Evolutionary conservation across 2,113 vertebrate species (phyloP).

Genomic region (Ptilonorhynchus violaceus): DNA sequence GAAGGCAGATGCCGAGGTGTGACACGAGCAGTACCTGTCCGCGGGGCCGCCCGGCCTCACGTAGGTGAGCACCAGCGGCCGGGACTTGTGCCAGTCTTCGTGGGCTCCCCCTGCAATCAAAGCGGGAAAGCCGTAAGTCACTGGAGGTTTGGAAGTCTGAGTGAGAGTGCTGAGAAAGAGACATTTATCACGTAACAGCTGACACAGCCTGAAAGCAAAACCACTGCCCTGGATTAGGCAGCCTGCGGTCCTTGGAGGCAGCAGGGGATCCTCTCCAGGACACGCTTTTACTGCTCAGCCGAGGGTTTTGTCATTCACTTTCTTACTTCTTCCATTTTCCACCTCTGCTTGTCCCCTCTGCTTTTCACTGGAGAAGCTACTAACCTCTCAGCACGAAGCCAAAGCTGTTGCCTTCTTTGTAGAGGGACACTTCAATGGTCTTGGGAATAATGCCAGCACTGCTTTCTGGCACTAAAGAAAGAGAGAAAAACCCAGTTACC

Average conservation of each 20-base stretch:
- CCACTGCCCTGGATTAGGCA: neutral
- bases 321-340: neutral
- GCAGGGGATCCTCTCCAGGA: neutral
- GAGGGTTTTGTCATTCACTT: neutral
- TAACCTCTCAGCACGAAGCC: conserved; percentile 96
- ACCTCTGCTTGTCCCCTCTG: neutral
- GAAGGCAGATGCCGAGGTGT: neutral
- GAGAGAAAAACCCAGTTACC: neutral
- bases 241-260: neutral
- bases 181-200: neutral
- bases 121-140: neutral
- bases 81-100: conserved; percentile 92
- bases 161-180: neutral
- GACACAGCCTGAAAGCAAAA: neutral
- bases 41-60: conserved; percentile 92
- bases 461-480: conserved; percentile 82
- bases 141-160: neutral
- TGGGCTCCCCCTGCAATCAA: conserved; percentile 88
- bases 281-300: neutral
- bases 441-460: conserved; percentile 85
- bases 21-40: conserved; percentile 81
- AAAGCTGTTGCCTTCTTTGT: conserved; percentile 96
- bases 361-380: conserved; percentile 7
- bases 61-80: conserved; percentile 87
- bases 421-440: conserved; percentile 90